A percentile compares a stretch with the other conserved stretches of the same genome.
Conservation (phyloP, 2,888 invertebrate genomes). For the Mythimna vitellina region DNA sequence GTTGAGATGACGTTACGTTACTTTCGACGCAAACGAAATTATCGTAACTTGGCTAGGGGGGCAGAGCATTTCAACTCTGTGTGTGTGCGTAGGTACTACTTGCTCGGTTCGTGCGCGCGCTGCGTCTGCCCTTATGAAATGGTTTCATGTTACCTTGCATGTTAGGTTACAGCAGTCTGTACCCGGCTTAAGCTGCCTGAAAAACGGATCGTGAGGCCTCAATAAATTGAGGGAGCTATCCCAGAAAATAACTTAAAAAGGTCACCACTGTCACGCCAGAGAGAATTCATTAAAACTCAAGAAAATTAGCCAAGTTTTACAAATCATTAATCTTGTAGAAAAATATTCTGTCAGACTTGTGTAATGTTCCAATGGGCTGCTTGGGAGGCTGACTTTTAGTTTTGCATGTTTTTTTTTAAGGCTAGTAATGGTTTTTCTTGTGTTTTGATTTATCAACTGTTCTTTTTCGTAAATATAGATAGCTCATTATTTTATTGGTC, state of each 20-base stretch:
- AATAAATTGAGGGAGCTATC: conserved; percentile 42
- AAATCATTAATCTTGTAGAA: conserved; percentile 75
- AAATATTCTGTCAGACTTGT: conserved; percentile 59
- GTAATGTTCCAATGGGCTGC: conserved; percentile 26
- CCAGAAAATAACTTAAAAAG: conserved; percentile 53
- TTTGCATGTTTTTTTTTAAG: background rate
- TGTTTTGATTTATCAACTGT: background rate
- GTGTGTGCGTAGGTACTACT: too few species aligned
- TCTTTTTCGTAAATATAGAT: background rate
- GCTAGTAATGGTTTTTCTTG: background rate
- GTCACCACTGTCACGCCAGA: conserved; percentile 52
- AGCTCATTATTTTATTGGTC: too few species aligned
- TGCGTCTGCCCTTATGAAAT: too few species aligned
- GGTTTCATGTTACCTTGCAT: too few species aligned
- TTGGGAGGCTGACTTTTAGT: conserved; percentile 8
- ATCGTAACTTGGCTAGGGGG: too few species aligned
- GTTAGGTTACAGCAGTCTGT: too few species aligned
- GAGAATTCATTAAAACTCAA: conserved; percentile 72
- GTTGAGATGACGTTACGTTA: too few species aligned
- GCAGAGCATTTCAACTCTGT: too few species aligned
- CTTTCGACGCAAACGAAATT: too few species aligned
- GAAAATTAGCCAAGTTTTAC: conserved; percentile 76
- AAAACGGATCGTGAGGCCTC: conserved; percentile 34
- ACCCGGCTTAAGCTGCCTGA: conserved; percentile 5
- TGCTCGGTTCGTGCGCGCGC: too few species aligned